Conservation (phyloP, 35 echinoderm and acorn worm genomes). For the Acanthaster planci region DNA sequence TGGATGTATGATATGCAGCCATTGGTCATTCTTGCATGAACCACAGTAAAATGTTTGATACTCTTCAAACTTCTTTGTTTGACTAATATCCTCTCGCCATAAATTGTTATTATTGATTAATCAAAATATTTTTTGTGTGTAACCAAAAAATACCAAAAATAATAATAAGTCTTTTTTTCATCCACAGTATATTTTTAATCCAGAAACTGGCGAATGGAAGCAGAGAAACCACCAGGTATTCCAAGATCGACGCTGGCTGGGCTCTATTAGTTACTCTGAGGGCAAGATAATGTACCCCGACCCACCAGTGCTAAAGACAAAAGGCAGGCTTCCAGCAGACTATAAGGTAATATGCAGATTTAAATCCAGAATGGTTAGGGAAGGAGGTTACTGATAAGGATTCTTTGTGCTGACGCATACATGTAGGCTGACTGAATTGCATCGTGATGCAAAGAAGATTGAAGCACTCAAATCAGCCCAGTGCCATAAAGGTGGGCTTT, state of each 20-base stretch:
- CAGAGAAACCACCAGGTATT: conserved; percentile 87
- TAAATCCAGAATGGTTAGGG: neutral
- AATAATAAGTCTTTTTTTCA: conserved; percentile 13
- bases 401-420: neutral
- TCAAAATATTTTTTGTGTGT: too few species aligned
- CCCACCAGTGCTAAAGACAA: conserved; percentile 54
- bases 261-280: conserved; percentile 71
- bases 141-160: too few species aligned
- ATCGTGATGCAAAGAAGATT: too few species aligned
- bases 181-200: conserved; percentile 95
- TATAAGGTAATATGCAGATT: conserved; percentile 26
- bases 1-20: neutral
- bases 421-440: too few species aligned
- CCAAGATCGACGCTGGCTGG: conserved; percentile 91
- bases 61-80: too few species aligned
- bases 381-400: neutral
- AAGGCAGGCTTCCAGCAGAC: conserved; percentile 65
- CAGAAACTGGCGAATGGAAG: conserved; percentile 97
- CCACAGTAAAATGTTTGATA: too few species aligned
- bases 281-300: conserved; percentile 66
- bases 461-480: too few species aligned
- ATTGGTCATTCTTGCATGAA: too few species aligned
- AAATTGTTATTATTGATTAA: too few species aligned
- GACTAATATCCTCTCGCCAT: too few species aligned
- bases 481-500: too few species aligned